Percentiles rank a stretch among this genome's conserved stretches.
Conservation (phyloP, 2,113 vertebrate species). For the Bostrychus sinensis region DNA sequence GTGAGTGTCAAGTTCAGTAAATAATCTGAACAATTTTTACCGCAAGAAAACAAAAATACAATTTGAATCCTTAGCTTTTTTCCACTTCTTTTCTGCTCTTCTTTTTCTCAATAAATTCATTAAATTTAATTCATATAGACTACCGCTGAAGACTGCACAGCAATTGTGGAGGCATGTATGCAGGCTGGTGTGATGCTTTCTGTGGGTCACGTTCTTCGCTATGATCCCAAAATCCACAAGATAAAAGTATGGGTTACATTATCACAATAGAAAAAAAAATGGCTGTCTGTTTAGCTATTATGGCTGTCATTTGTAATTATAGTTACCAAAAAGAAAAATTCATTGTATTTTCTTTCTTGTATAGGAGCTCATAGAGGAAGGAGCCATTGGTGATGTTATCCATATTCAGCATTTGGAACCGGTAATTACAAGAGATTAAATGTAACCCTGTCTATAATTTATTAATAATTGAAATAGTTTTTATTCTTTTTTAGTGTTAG, state of each 20-base stretch:
- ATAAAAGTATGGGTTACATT: slow-evolving; percentile 76
- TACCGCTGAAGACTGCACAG: slow-evolving; percentile 79
- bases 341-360: slow-evolving; percentile 15
- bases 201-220: slow-evolving; percentile 85
- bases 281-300: background rate
- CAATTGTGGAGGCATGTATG: slow-evolving; percentile 76
- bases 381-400: slow-evolving; percentile 80
- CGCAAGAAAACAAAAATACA: background rate
- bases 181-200: slow-evolving; percentile 77
- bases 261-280: background rate
- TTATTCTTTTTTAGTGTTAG: too few relatives aligned
- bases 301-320: background rate
- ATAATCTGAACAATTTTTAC: background rate
- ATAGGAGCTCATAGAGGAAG: slow-evolving; percentile 79
- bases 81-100: background rate
- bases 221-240: slow-evolving; percentile 78
- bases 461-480: too few relatives aligned
- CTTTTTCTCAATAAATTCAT: background rate
- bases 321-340: background rate
- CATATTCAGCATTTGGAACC: slow-evolving; percentile 88
- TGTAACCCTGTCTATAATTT: background rate
- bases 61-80: background rate
- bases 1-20: slow-evolving; percentile 68
- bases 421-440: slow-evolving; percentile 54
- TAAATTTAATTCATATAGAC: slow-evolving; percentile 64